Conservation (phyloP, 2,113 vertebrate genomes). For the Zosterops borbonicus region DNA sequence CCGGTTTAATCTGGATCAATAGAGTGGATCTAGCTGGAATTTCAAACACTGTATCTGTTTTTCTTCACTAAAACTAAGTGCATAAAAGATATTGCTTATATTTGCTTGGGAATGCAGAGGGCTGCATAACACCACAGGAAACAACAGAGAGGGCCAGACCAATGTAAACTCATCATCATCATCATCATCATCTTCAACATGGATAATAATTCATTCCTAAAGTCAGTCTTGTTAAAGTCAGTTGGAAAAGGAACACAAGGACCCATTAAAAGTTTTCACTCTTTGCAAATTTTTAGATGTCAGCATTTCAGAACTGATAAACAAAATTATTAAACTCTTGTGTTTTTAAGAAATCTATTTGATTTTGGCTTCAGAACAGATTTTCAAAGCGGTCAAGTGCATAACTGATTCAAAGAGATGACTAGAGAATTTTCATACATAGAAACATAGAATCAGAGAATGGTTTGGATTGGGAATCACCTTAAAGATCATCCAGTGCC, state of each 20-base stretch:
- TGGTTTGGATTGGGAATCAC: neutral
- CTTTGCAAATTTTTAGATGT: neutral
- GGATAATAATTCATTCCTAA: neutral
- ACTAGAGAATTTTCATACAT: neutral
- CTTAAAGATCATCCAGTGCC: rapidly evolving
- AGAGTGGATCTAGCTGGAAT: neutral
- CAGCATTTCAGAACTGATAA: neutral
- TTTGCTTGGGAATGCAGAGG: neutral
- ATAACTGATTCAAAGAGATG: neutral
- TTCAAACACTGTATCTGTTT: neutral
- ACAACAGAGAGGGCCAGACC: neutral
- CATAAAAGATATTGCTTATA: neutral
- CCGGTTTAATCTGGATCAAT: neutral
- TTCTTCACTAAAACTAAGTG: neutral
- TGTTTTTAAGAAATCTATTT: neutral
- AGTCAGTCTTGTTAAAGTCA: neutral
- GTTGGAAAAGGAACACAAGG: neutral
- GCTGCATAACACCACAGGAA: neutral
- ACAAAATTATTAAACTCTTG: neutral
- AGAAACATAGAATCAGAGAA: neutral
- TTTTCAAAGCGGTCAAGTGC: neutral
- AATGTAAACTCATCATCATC: neutral
- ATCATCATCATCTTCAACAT: neutral
- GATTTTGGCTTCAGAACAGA: neutral
- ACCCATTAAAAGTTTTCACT: neutral